phyloP scores from a whole-genome alignment of 2,113 vertebrate species.

The Mungos mungo region DNA sequence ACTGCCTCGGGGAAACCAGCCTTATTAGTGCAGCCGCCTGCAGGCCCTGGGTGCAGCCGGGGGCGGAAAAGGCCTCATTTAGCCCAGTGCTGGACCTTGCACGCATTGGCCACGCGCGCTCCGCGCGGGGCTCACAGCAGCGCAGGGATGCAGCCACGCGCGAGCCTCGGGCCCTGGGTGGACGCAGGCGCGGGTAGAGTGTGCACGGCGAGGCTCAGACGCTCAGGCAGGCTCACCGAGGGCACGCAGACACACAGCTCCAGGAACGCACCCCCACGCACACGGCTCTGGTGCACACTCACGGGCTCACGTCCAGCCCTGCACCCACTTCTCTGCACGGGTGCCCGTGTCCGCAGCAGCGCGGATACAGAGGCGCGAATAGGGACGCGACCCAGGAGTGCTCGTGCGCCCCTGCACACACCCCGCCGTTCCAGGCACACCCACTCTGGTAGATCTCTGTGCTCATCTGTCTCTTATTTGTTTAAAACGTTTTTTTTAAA shows the following conservation, averaged over 20 bases:
- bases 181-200: fast-evolving
- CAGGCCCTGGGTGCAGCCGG: conserved; percentile 79
- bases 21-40: conserved; percentile 76
- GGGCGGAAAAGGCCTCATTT: conserved; percentile 82
- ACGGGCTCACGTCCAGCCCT: fast-evolving
- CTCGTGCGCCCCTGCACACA: fast-evolving
- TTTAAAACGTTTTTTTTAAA: no score
- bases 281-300: fast-evolving
- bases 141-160: fast-evolving
- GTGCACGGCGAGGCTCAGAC: fast-evolving
- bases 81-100: neutral
- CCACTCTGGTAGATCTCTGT: fast-evolving
- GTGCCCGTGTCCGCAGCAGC: neutral
- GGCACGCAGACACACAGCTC: neutral
- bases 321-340: neutral
- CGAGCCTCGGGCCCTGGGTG: neutral
- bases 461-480: neutral
- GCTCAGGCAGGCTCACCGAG: fast-evolving
- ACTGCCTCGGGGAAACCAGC: conserved; percentile 12
- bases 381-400: neutral
- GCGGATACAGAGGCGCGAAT: fast-evolving
- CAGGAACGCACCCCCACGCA: neutral
- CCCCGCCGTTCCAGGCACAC: neutral
- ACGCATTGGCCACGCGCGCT: fast-evolving
- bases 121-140: neutral